Conservation (phyloP, 2,888 invertebrate species). For the Heliconius ismenius region DNA sequence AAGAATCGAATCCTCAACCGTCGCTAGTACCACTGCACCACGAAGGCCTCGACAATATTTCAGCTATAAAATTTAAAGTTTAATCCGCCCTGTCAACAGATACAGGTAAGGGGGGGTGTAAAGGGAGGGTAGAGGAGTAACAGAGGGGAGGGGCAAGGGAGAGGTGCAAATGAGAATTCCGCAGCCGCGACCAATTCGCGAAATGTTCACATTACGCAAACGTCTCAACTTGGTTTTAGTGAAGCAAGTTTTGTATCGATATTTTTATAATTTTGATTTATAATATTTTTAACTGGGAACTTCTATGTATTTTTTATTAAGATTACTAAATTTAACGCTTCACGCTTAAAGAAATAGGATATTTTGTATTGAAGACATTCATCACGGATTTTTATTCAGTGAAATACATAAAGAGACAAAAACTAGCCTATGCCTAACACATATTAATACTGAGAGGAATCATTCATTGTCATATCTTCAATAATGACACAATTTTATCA, state of each 20-base stretch:
- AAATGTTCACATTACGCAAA: slow-evolving; percentile 81
- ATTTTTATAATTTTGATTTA: neutral
- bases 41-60: slow-evolving; percentile 2
- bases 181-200: slow-evolving; percentile 77
- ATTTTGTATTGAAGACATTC: too few relatives aligned
- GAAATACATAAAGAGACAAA: too few relatives aligned
- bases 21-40: neutral
- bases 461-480: too few relatives aligned
- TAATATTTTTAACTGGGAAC: too few relatives aligned
- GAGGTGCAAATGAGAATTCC: slow-evolving; percentile 77
- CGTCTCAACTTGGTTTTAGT: slow-evolving; percentile 75
- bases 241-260: slow-evolving; percentile 45
- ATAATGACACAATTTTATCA: too few relatives aligned
- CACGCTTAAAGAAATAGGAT: too few relatives aligned
- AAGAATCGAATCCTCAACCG: neutral
- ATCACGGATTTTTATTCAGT: too few relatives aligned
- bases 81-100: slow-evolving; percentile 40
- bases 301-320: neutral
- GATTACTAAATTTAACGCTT: neutral
- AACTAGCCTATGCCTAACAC: too few relatives aligned
- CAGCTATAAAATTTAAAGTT: slow-evolving; percentile 21
- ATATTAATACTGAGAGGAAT: too few relatives aligned
- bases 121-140: slow-evolving; percentile 30
- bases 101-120: slow-evolving; percentile 44
- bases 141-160: slow-evolving; percentile 39